Evolutionary conservation across 1,140 invertebrate genomes (phyloP).

Genomic region (Goniozus legneri): DNA sequence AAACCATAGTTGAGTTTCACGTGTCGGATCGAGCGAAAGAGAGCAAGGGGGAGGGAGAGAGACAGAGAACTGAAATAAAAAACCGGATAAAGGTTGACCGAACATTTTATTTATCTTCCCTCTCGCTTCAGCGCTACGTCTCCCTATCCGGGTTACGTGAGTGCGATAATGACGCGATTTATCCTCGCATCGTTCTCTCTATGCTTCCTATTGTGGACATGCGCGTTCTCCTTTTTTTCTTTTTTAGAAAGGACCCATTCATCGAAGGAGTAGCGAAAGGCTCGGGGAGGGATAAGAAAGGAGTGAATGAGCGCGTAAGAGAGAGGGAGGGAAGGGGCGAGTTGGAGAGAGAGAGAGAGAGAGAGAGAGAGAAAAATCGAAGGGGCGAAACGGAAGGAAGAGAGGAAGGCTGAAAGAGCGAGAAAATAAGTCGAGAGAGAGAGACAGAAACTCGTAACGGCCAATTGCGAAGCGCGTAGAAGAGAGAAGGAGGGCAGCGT

Average conservation of each 20-base stretch:
- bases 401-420: no score
- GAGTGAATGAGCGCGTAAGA: conserved; percentile 2
- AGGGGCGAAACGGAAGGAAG: not conserved
- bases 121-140: no score
- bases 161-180: no score
- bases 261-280: not conserved
- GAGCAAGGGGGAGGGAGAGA: not conserved
- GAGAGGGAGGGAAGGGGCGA: not conserved
- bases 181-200: no score
- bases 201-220: no score
- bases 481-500: not conserved
- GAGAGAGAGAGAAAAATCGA: conserved; percentile 2
- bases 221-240: no score
- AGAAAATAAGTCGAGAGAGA: not conserved
- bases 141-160: no score
- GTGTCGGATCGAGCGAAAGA: no score
- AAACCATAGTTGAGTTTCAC: no score
- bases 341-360: not conserved
- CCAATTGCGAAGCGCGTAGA: not conserved
- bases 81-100: no score
- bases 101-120: no score
- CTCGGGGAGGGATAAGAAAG: not conserved
- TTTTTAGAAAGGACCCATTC: no score
- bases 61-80: not conserved
- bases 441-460: conserved; percentile 6